These are phyloP conservation scores for Blastomussa wellsi DNA, from an alignment of 92 coral and sea anemone genomes.

Conservation along the genomic window DNA sequence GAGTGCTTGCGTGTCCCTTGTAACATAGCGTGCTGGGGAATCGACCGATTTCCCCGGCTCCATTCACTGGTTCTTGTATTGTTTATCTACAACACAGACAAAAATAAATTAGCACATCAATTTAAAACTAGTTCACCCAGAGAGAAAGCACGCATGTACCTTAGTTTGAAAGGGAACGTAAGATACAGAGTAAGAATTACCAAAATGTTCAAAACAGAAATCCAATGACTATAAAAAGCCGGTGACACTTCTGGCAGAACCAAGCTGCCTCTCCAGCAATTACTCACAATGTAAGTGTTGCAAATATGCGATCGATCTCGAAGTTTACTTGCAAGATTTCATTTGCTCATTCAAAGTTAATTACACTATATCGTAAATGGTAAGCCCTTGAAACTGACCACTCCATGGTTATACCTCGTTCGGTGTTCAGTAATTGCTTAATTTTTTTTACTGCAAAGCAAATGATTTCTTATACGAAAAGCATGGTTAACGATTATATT, in stretches of 20 bases:
- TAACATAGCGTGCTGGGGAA: slow-evolving; percentile 22
- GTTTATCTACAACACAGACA: slow-evolving; percentile 46
- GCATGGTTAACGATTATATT: neutral
- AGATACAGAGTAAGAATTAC: neutral
- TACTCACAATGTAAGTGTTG: neutral
- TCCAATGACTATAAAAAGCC: neutral
- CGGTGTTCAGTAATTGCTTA: neutral
- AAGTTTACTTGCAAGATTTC: neutral
- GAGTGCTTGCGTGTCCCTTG: neutral
- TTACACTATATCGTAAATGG: neutral
- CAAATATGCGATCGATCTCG: neutral
- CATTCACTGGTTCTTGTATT: slow-evolving; percentile 19
- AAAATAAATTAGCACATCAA: slow-evolving; percentile 33
- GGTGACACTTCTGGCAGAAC: neutral
- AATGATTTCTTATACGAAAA: neutral
- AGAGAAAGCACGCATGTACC: slow-evolving; percentile 26
- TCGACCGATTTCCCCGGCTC: neutral
- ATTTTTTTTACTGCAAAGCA: neutral
- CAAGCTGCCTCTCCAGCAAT: neutral
- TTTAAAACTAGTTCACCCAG: slow-evolving; percentile 4
- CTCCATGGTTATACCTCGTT: neutral
- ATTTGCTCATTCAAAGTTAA: neutral
- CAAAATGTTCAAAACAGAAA: neutral
- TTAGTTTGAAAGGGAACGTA: neutral
- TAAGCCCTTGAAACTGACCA: neutral